Evolutionary conservation across 2,888 invertebrate genomes (phyloP), one percentile per base, ranked within the genome.

Genomic region (Laothoe populi): DNA sequence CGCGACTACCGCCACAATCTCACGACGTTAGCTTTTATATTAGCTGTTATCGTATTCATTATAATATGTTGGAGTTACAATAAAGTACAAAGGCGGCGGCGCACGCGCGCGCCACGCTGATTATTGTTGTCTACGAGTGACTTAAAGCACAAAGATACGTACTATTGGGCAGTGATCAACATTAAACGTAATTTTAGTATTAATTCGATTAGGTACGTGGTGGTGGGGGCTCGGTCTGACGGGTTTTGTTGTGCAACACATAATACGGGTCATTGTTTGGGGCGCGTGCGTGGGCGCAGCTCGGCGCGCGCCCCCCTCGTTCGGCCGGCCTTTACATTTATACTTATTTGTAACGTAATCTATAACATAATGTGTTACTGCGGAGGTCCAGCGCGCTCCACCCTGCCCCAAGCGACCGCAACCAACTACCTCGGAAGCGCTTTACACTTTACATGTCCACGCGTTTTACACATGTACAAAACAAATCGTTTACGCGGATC

Each of bases 91-190:
- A 86, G 76, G 77, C 87, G 88, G 85, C 86, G 87, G 87, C 83
- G 86, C 73, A 86, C 85, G 87, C 84, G 83, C 81, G 75, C 70
- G 82, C 83, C 81, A 84, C 84, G 82, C 84, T 88, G 84, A 86
- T 81, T 85, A 84, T 88, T 88, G 90, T 91, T 90, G 90, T 87
- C 86, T 87, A 86, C 86, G 87, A 87, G 87, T 86, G 90, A 90
- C 86, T 86, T 82, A 84, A 84, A 89, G 92, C 92, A 91, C 91
- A 92, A 92, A 92, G 83, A 92, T 92, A 92, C 92, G 91, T 92
- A 92, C 91, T 88, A 88, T 87, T 90, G 91, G 92, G 92, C 92
- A 92, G 92, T 92, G 92, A 92, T 92, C 92, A 92, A 92, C 92
- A 92, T 92, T 90, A 85, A 90, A 86, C 87, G 90, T 91, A 91